Percentiles rank a stretch among this genome's conserved stretches.
These are phyloP conservation scores for Thelaira solivaga DNA, from an alignment of 2,888 invertebrate species.

Conservation along the genomic window DNA sequence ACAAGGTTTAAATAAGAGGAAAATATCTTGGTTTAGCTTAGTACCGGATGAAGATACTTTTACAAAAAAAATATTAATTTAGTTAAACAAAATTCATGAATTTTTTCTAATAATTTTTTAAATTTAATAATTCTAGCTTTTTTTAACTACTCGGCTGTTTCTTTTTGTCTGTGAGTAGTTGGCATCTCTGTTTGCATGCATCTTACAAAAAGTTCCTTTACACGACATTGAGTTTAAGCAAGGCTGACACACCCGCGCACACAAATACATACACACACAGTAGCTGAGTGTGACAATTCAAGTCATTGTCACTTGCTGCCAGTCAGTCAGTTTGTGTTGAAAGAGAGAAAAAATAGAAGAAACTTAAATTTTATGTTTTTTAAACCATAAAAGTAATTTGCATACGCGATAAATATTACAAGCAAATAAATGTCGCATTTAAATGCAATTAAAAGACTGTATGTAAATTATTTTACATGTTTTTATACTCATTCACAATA, in stretches of 20 bases:
- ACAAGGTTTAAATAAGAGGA: no score
- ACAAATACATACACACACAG: neutral
- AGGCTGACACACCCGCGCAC: neutral
- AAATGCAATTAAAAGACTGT: conserved; percentile 73
- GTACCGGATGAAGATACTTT: no score
- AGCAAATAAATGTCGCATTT: conserved; percentile 76
- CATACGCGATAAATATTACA: conserved; percentile 74
- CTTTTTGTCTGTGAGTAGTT: no score
- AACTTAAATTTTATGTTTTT: conserved; percentile 46
- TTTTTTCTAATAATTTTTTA: no score
- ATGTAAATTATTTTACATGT: conserved; percentile 44
- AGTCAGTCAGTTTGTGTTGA: neutral
- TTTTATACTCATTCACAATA: neutral
- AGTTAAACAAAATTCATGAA: no score
- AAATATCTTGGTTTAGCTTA: no score
- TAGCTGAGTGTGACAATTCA: conserved; percentile 19
- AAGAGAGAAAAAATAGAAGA: neutral
- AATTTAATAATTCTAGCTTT: no score
- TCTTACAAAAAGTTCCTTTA: conserved; percentile 18
- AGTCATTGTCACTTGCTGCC: conserved; percentile 40
- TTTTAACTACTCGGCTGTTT: no score
- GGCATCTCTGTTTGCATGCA: conserved; percentile 12
- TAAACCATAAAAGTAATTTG: conserved; percentile 70
- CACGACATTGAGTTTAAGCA: neutral
- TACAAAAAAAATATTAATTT: no score